Evolutionary conservation across 2,113 vertebrate genomes (phyloP).

Genomic region (Girardinichthys multiradiatus): DNA sequence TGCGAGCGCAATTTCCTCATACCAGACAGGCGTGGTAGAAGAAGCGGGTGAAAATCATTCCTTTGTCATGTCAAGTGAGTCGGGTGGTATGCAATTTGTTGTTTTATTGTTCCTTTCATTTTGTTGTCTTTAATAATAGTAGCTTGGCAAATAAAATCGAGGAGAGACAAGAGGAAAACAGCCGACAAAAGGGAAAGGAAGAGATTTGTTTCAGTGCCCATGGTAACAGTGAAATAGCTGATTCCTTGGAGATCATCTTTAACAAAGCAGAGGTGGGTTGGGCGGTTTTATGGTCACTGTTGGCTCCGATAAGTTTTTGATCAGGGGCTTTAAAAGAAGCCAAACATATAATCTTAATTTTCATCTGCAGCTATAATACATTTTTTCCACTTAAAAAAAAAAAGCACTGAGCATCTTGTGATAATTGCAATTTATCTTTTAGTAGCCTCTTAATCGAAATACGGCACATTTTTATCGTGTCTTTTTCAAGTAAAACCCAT

Average conservation of each 20-base stretch:
- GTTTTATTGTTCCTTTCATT: conserved; percentile 15
- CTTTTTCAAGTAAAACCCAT: conserved; percentile 3
- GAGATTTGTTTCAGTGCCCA: conserved; percentile 34
- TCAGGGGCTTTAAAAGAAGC: conserved; percentile 39
- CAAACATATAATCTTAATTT: conserved; percentile 38
- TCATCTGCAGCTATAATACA: conserved; percentile 1
- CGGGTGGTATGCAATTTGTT: conserved; percentile 27
- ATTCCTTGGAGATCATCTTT: conserved; percentile 45
- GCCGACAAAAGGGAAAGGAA: conserved; percentile 7
- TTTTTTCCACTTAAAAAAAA: background rate
- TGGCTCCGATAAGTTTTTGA: conserved; percentile 28
- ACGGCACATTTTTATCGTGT: background rate
- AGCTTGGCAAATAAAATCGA: conserved; percentile 2
- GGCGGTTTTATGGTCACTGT: conserved; percentile 36
- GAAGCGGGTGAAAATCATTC: conserved; percentile 18
- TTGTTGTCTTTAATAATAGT: conserved; percentile 26
- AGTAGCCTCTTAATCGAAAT: conserved; percentile 8
- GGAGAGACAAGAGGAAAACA: background rate
- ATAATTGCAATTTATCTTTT: conserved; percentile 9
- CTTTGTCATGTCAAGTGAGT: conserved; percentile 7
- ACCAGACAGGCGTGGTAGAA: conserved; percentile 22
- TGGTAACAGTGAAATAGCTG: conserved; percentile 43
- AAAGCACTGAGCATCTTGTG: background rate
- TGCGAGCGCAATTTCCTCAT: conserved; percentile 10
- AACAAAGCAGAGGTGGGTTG: conserved; percentile 21